Evolutionary conservation across 2,113 vertebrate genomes (phyloP).

Genomic region (Ailuropoda melanoleuca): DNA sequence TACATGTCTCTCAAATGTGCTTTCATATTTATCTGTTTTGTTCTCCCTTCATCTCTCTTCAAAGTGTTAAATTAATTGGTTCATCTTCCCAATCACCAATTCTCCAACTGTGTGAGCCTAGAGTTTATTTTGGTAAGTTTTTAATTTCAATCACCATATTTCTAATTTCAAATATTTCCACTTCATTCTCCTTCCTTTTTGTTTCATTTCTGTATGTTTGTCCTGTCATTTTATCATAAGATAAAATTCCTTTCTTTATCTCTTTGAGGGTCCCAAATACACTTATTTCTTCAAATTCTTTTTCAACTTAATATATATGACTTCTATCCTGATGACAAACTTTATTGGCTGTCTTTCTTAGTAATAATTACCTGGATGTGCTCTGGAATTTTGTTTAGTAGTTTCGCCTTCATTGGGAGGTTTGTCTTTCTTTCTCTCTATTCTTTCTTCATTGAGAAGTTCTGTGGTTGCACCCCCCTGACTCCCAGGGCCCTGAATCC

Average conservation of each 20-base stretch:
- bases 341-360: not conserved
- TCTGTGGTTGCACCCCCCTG: not conserved
- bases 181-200: constrained; percentile 21
- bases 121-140: not conserved
- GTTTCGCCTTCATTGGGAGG: not conserved
- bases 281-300: not conserved
- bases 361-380: not conserved
- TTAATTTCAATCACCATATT: not conserved
- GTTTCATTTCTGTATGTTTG: not conserved
- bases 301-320: not conserved
- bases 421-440: not conserved
- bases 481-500: not conserved
- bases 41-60: not conserved
- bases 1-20: not conserved
- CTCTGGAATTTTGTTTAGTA: not conserved
- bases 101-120: not conserved
- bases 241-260: not conserved
- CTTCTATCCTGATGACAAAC: not conserved
- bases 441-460: constrained; percentile 8
- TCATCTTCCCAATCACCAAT: not conserved
- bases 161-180: constrained; percentile 3
- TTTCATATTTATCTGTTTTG: not conserved
- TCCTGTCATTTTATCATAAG: not conserved
- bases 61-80: not conserved
- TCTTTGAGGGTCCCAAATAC: not conserved